A percentile compares a stretch with the other conserved stretches of the same genome.
Evolutionary conservation across 1,140 invertebrate species (phyloP).

Genomic region (Dendroctonus ponderosae): DNA sequence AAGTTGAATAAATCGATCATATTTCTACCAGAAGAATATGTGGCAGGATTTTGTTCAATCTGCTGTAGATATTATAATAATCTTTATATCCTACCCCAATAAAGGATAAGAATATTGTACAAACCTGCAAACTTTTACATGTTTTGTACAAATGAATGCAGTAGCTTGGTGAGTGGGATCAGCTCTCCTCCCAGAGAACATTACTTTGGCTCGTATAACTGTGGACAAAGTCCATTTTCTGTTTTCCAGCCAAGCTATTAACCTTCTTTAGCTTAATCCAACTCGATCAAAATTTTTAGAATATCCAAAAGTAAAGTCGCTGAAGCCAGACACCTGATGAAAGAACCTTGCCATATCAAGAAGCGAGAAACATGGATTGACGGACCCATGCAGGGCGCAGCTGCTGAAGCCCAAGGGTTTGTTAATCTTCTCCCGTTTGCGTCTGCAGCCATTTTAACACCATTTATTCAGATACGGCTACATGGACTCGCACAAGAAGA

Average conservation of each 20-base stretch:
- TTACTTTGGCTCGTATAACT: too few species aligned
- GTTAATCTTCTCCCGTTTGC: background rate
- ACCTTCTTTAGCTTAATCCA: background rate
- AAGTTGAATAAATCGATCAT: too few species aligned
- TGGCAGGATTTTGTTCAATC: too few species aligned
- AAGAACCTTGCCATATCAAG: slow-evolving; percentile 70
- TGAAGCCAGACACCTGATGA: slow-evolving; percentile 74
- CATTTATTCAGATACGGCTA: slow-evolving; percentile 69
- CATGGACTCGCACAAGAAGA: slow-evolving; percentile 88
- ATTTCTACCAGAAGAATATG: too few species aligned
- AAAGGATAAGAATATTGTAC: too few species aligned
- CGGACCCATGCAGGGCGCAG: slow-evolving; percentile 69
- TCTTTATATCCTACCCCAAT: too few species aligned
- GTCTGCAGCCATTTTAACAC: background rate
- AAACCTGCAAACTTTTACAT: background rate
- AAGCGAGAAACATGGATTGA: slow-evolving; percentile 92
- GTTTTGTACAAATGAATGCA: background rate
- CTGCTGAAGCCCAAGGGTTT: slow-evolving; percentile 33
- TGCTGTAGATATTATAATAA: too few species aligned
- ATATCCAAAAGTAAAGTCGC: slow-evolving; percentile 56
- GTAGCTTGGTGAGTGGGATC: too few species aligned
- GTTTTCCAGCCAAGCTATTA: too few species aligned
- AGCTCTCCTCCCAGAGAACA: too few species aligned
- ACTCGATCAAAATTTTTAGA: slow-evolving; percentile 9
- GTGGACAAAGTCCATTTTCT: too few species aligned